Base-by-base conservation (phyloP, 2,888 invertebrate genomes). In the Habroteleia sp. region DNA sequence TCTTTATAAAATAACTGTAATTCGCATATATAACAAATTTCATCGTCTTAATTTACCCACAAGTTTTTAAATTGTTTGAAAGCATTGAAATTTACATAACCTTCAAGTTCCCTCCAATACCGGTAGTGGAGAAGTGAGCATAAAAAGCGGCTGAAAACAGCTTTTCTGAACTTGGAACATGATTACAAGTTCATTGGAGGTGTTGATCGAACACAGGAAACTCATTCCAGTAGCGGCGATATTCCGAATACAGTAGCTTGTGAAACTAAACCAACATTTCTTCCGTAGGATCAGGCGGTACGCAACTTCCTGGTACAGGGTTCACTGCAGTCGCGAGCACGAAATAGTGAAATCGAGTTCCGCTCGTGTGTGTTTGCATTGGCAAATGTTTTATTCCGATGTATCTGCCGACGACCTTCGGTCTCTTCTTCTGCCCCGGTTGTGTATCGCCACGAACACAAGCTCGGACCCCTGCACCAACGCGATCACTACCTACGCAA, bases 391-490 rank as follows among this genome's bases (percentile, higher is more conserved):
- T 66, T 54, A 66, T 60, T 52, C 71, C 33, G 46, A 16, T 44
- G 62, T 58, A 74, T 69, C 52, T 41, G 33, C 39, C 33, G 65
- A 33, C 50, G 74, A 65, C 69, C 69, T 75, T 75, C 65, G 68
- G 29, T 60, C 65, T 25, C 65, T 31, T 65, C 63, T 50, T 63
- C 16, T 42, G 68, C 48, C 72, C 63, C 48, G 71, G 56, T 56
- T 60, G 58, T 48, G 48, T 54, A 20, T 31, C 29, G 14, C n/a
- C 44, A 44, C 68, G 1, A 41, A 39, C 42, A 33, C 50, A 16
- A 42, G 1, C 37, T 5, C 7, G 2, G 6, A 27, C 7, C 16
- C 33, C 3, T 27, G 11, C 39, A 48, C 17, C 10, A 8, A 48
- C 17, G 25, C 25, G 37, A n/a, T 39, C 29, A 1, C 73, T 52